Conservation (phyloP, 2,797 vertebrate species). For the Smutsia temminckii region DNA sequence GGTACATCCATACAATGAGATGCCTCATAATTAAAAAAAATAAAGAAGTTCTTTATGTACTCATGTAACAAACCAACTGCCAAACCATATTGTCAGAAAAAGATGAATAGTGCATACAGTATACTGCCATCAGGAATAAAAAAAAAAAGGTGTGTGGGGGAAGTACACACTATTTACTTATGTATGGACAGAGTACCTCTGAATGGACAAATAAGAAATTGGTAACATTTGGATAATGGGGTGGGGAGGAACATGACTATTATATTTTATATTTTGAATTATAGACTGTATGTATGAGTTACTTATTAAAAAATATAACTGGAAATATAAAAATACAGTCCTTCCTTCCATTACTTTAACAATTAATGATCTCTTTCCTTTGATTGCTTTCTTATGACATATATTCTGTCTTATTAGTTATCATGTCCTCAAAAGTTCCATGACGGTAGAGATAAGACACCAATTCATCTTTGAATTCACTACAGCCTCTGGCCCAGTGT, state of each 20-base stretch:
- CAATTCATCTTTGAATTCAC: conserved; percentile 47
- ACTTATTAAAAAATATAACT: conserved; percentile 21
- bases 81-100: not conserved
- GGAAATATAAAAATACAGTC: conserved; percentile 16
- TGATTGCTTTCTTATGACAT: conserved; percentile 35
- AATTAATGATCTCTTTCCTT: not conserved
- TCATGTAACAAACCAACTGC: not conserved
- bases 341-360: conserved; percentile 8
- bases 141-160: not conserved
- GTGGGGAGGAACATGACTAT: not conserved
- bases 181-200: not conserved
- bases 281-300: not conserved
- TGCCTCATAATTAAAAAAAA: not conserved
- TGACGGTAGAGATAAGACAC: not conserved
- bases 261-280: conserved; percentile 8
- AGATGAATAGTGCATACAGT: not conserved
- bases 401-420: conserved; percentile 25
- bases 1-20: not conserved
- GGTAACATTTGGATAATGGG: not conserved
- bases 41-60: not conserved
- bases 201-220: conserved; percentile 6
- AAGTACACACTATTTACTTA: not conserved
- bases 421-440: not conserved
- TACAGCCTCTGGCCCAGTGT: conserved; percentile 10
- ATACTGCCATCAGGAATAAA: not conserved